A percentile compares a stretch with the other conserved stretches of the same genome.
Conservation (phyloP, 1,140 invertebrate genomes). For the Lordiphosa clarofinis region DNA sequence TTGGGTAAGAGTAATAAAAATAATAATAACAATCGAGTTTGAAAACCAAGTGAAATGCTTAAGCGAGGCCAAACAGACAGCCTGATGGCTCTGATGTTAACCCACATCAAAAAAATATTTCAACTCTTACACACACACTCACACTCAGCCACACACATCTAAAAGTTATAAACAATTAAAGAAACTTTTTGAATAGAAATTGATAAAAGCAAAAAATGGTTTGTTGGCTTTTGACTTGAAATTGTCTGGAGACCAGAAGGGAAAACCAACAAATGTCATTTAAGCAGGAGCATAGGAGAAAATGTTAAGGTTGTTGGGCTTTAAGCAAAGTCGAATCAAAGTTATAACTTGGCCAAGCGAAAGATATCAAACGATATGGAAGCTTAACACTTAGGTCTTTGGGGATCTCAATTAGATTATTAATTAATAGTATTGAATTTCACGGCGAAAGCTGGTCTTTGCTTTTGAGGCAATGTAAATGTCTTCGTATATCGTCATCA, state of each 20-base stretch:
- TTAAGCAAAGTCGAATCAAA: no score
- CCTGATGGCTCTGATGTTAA: conserved; percentile 34
- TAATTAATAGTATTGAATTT: no score
- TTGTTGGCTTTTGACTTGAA: conserved; percentile 20
- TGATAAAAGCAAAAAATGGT: conserved; percentile 39
- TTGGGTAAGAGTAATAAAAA: conserved; percentile 39
- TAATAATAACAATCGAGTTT: conserved; percentile 51
- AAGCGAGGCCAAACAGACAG: conserved; percentile 21
- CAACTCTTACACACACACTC: conserved; percentile 17
- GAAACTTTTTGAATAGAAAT: conserved; percentile 42
- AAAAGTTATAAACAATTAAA: conserved; percentile 46
- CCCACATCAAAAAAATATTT: conserved; percentile 63
- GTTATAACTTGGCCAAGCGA: no score
- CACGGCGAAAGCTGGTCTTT: no score
- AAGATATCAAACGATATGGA: no score
- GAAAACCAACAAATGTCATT: background rate
- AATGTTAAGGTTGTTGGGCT: conserved; percentile 2
- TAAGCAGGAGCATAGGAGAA: no score
- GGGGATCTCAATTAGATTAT: no score
- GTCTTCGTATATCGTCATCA: no score
- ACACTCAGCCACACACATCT: conserved; percentile 5
- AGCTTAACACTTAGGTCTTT: no score
- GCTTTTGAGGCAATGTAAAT: no score
- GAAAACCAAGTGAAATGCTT: conserved; percentile 46
- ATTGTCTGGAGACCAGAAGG: conserved; percentile 12